Conservation (phyloP, 2,113 vertebrate species). For the Microcebus tavaratra region DNA sequence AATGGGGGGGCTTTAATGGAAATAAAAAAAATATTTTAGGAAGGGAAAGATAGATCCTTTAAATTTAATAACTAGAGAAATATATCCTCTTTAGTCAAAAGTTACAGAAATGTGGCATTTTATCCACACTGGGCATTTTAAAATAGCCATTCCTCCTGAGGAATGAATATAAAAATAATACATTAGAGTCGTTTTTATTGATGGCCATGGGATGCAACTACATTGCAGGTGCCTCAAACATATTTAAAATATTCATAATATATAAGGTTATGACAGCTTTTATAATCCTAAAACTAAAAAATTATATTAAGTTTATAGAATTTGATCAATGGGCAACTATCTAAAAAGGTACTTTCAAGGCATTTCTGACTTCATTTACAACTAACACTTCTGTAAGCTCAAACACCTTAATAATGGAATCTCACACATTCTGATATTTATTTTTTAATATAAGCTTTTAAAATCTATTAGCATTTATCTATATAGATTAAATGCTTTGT, state of each 20-base stretch:
- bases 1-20: conserved; percentile 25
- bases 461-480: conserved; percentile 66
- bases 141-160: conserved; percentile 73
- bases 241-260: conserved; percentile 72
- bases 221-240: conserved; percentile 62
- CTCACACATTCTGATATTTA: conserved; percentile 4
- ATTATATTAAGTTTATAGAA: conserved; percentile 58
- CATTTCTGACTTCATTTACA: conserved; percentile 64
- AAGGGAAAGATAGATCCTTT: conserved; percentile 37
- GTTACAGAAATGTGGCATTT: conserved; percentile 40
- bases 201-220: conserved; percentile 71
- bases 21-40: conserved; percentile 40
- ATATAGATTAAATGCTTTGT: conserved; percentile 66
- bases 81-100: conserved; percentile 70
- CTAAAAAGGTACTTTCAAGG: conserved; percentile 82
- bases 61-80: conserved; percentile 8
- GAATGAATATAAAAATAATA: conserved; percentile 77
- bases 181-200: conserved; percentile 68
- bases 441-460: conserved; percentile 51
- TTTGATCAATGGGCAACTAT: conserved; percentile 44
- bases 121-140: conserved; percentile 72
- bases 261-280: conserved; percentile 67
- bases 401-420: conserved; percentile 50
- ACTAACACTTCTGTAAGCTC: conserved; percentile 49
- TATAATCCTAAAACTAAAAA: conserved; percentile 71